These are phyloP conservation scores for Procambarus clarkii DNA, from an alignment of 1,140 invertebrate species.

Conservation along the genomic window DNA sequence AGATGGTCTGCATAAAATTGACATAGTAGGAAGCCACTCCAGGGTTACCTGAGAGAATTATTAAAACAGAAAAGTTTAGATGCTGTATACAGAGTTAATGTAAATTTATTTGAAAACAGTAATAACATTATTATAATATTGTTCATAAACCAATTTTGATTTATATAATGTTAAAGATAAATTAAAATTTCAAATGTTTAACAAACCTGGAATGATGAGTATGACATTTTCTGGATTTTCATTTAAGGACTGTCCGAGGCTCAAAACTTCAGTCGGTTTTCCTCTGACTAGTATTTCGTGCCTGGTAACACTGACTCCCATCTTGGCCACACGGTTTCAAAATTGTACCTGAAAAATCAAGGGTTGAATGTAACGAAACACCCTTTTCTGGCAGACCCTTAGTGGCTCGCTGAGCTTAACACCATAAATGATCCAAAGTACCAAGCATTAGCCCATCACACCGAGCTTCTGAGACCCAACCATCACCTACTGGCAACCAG, in stretches of 20 bases:
- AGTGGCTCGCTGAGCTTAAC: too few relatives aligned
- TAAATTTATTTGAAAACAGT: neutral
- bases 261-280: slow-evolving; percentile 45
- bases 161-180: neutral
- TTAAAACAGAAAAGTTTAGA: neutral
- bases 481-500: too few relatives aligned
- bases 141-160: neutral
- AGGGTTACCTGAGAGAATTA: slow-evolving; percentile 32
- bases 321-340: neutral
- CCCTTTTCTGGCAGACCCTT: too few relatives aligned
- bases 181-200: neutral
- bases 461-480: too few relatives aligned
- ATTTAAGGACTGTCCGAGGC: slow-evolving; percentile 27
- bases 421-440: too few relatives aligned
- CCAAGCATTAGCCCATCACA: too few relatives aligned
- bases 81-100: neutral
- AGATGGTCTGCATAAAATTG: slow-evolving; percentile 25
- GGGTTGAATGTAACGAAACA: too few relatives aligned
- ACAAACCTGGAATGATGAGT: slow-evolving; percentile 58
- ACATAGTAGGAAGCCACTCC: slow-evolving; percentile 41
- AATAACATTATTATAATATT: too few relatives aligned
- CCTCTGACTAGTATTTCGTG: slow-evolving; percentile 27
- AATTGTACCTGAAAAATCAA: neutral
- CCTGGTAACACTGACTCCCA: neutral
- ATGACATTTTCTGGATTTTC: slow-evolving; percentile 39